Evolutionary conservation across 1,140 invertebrate species (phyloP).

Genomic region (Drosophila mauritiana): DNA sequence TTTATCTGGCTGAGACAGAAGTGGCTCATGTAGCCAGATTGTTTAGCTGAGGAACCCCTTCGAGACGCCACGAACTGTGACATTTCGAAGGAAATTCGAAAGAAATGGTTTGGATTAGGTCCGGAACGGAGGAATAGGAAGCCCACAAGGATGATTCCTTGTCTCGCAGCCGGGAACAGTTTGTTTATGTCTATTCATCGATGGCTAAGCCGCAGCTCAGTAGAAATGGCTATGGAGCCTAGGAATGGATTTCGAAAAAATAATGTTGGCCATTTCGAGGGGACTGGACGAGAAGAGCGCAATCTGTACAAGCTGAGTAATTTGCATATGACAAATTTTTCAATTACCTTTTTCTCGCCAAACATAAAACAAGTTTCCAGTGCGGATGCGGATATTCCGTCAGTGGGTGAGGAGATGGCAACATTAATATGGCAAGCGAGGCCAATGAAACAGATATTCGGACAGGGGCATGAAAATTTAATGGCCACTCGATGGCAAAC

Average conservation of each 20-base stretch:
- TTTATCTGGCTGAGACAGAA: constrained; percentile 24
- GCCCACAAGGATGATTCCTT: constrained; percentile 6
- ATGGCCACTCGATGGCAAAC: constrained; percentile 52
- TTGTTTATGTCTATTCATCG: constrained; percentile 38
- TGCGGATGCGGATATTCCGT: constrained; percentile 1
- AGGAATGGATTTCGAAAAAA: constrained; percentile 19
- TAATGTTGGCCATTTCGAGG: constrained; percentile 21
- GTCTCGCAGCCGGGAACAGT: constrained; percentile 21
- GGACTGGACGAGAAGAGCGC: background rate
- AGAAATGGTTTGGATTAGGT: constrained; percentile 64
- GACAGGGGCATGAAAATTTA: constrained; percentile 52
- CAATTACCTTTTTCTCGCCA: constrained; percentile 57
- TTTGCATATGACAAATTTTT: constrained; percentile 80
- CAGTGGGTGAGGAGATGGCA: constrained; percentile 13
- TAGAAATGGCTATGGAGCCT: constrained; percentile 19
- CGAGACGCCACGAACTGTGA: constrained; percentile 40
- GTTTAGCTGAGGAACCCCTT: constrained; percentile 16
- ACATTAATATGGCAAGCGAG: constrained; percentile 9
- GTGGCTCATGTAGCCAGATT: background rate
- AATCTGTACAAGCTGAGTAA: constrained; percentile 20
- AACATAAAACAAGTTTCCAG: constrained; percentile 57
- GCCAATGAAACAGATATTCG: constrained; percentile 35
- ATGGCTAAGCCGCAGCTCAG: constrained; percentile 36
- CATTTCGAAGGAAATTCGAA: constrained; percentile 52
- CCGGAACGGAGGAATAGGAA: constrained; percentile 22